These are phyloP conservation scores for Megaustenia siamemsis DNA, from an alignment of 2,888 invertebrate species.

Conservation along the genomic window DNA sequence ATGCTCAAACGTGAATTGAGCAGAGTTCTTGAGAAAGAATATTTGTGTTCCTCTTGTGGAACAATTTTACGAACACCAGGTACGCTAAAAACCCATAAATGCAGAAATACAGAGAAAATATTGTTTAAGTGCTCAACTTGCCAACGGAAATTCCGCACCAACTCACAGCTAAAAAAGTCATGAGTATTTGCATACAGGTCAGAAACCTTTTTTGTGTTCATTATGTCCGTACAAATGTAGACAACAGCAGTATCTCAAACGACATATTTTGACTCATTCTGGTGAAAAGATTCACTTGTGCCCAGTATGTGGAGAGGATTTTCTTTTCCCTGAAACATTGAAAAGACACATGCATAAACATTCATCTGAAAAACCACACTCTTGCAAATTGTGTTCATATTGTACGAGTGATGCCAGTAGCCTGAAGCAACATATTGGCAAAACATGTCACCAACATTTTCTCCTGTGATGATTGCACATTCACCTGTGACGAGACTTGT, in stretches of 20 bases:
- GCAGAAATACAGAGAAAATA: background rate
- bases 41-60: slow-evolving; percentile 30
- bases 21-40: background rate
- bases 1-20: background rate
- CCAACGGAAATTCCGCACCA: background rate
- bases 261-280: slow-evolving; percentile 26
- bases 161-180: slow-evolving; percentile 3
- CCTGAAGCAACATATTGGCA: background rate
- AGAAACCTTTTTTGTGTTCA: slow-evolving; percentile 32
- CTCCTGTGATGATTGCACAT: slow-evolving; percentile 11
- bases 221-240: slow-evolving; percentile 24
- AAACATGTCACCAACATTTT: slow-evolving; percentile 24
- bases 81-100: slow-evolving; percentile 27
- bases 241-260: slow-evolving; percentile 28
- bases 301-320: slow-evolving; percentile 6
- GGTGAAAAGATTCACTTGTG: slow-evolving; percentile 36
- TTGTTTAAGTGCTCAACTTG: slow-evolving; percentile 1
- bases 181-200: slow-evolving; percentile 12
- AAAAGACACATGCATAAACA: slow-evolving; percentile 36
- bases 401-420: slow-evolving; percentile 3
- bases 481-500: background rate
- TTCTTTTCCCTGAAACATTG: slow-evolving; percentile 10
- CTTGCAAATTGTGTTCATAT: slow-evolving; percentile 14
- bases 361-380: background rate
- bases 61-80: background rate